Evolutionary conservation across 2,888 invertebrate species (phyloP), one percentile per base, ranked within the genome.

Genomic region (Heliconius ethilla): DNA sequence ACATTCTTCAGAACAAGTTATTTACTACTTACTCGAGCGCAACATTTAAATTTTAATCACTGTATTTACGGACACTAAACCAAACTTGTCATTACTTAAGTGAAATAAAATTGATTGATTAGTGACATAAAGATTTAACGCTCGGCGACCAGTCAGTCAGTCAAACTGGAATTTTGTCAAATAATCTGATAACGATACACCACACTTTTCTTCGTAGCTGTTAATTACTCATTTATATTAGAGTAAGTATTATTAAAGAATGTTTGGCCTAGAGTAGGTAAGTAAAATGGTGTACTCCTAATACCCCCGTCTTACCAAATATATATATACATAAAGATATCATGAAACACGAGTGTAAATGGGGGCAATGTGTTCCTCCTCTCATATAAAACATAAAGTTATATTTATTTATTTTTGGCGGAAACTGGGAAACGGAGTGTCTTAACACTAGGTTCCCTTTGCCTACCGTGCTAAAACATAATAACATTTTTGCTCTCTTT

Each of bases 31-130:
- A 63, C 67, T 66, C 67, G 55, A 69, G 67, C 73, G 74, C 65
- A 72, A 37, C 59, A 77, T 77, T 74, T 74, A 73, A 66, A 67
- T 77, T 72, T 66, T 77, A 73, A 77, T 77, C 74, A 74, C 67
- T 79, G 70, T 80, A 78, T 82, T 78, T 77, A 78, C 75, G 76
- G 76, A 80, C 79, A 79, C 78, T 79, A 80, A 80, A 82, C 72
- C 78, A 80, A 81, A 73, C 80, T 78, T 78, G 81, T 79, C 80
- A 75, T 51, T 77, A 74, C 77, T 77, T 75, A 40, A 72, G 55
- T 78, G 88, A 90, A 90, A 91, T 91, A 89, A 90, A 89, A 87
- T 91, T 92, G 93, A 93, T 93, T 93, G 92, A 93, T 94, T 87
- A 87, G 87, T 87, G 89, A 89, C 89, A 91, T 92, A 90, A 92